phyloP scores from a whole-genome alignment of 2,888 invertebrate species.

The Phalera bucephala region DNA sequence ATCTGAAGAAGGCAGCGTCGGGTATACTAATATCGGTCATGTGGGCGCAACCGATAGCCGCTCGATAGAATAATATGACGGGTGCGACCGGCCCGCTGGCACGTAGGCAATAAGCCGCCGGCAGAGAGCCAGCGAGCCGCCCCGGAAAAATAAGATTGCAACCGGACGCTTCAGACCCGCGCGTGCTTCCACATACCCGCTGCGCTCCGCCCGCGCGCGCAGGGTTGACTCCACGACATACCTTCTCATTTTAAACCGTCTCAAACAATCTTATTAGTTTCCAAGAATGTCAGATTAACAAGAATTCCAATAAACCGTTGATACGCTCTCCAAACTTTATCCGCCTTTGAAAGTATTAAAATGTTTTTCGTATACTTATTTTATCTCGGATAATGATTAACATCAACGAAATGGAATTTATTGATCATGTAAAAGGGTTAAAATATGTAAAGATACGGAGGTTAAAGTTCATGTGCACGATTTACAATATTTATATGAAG shows the following conservation, averaged over 20 bases:
- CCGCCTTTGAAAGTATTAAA: too few relatives aligned
- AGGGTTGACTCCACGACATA: constrained; percentile 13
- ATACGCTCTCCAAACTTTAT: neutral
- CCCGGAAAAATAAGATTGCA: constrained; percentile 79
- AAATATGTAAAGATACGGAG: too few relatives aligned
- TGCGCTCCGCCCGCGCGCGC: constrained; percentile 18
- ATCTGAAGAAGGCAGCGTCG: constrained; percentile 72
- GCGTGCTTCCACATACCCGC: constrained; percentile 54
- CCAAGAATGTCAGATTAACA: constrained; percentile 6
- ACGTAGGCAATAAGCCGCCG: constrained; percentile 82
- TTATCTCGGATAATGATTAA: too few relatives aligned
- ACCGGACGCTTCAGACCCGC: constrained; percentile 49
- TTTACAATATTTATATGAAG: too few relatives aligned
- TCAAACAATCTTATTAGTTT: constrained; percentile 15
- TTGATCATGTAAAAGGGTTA: too few relatives aligned
- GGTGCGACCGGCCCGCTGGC: constrained; percentile 67
- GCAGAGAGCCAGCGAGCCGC: constrained; percentile 66
- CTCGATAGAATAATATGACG: constrained; percentile 81
- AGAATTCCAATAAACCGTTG: neutral
- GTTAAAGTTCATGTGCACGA: too few relatives aligned
- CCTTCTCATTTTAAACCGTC: constrained; percentile 19
- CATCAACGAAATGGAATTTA: too few relatives aligned
- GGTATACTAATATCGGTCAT: constrained; percentile 76
- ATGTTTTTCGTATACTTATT: too few relatives aligned
- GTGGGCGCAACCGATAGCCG: constrained; percentile 73